phyloP scores from a whole-genome alignment of 2,113 vertebrate genomes.

The Cyphomyrus plagiostoma region DNA sequence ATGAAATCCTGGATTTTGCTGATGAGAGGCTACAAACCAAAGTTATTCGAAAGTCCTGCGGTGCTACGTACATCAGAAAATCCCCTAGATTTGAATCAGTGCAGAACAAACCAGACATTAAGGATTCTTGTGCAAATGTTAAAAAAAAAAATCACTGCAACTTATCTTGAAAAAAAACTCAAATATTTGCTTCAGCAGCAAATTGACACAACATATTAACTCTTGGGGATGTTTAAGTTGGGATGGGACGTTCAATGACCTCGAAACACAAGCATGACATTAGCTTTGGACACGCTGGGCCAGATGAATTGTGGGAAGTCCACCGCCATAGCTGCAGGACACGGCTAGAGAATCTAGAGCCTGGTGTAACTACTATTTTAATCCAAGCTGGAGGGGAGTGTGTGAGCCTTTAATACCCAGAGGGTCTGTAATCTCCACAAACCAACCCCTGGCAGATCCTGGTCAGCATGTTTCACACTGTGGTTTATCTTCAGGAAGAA shows the following conservation, averaged over 20 bases:
- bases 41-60: background rate
- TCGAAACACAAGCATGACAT: conserved; percentile 39
- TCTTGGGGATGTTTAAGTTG: background rate
- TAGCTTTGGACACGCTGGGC: conserved; percentile 29
- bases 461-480: conserved; percentile 1
- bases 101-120: background rate
- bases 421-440: conserved; percentile 5
- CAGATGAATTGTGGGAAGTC: conserved; percentile 33
- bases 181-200: background rate
- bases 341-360: background rate
- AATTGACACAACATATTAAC: background rate
- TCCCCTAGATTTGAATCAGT: background rate
- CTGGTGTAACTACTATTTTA: conserved; percentile 17
- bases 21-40: background rate
- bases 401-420: background rate
- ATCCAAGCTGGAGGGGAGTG: conserved; percentile 9
- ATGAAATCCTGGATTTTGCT: background rate
- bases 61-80: background rate
- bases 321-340: conserved; percentile 1
- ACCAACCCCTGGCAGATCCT: conserved; percentile 15
- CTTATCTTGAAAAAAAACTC: background rate
- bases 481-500: background rate
- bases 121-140: background rate
- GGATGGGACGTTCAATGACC: conserved; percentile 39
- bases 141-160: background rate